Evolutionary conservation across 2,888 invertebrate species (phyloP), one percentile per base, ranked within the genome.

Genomic region (Petrolisthes manimaculis): DNA sequence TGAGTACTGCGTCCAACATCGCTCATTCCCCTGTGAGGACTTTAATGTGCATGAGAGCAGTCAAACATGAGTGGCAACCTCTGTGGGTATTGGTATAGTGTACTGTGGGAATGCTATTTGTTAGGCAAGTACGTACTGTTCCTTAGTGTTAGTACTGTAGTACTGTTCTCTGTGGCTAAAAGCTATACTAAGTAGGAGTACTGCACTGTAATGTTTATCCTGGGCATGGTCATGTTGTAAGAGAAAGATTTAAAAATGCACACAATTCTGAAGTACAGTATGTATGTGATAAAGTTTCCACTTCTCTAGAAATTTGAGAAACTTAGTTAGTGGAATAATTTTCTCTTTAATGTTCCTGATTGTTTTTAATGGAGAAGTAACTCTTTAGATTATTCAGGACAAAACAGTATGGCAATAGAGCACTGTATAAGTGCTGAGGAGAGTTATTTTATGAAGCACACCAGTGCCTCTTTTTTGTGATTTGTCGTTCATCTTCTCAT

Each of bases 111-210:
- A 79, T 79, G 78, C 69, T 85, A 67, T 85, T 67, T 53, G 79
- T 79, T 54, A 85, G 69, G 69, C 69, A 79, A 85, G 69, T 85
- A 79, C 69, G 69, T 85, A 79, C 69, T 85, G 85, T 69, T 85
- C 54, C 69, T n/a, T 79, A 79, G 85, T 85, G 18, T 85, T 79
- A 75, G 78, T 55, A 37, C 54, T 71, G 54, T 37, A 37, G 37
- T 54, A 83, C 83, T 67, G 51, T 84, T 84, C 77, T 84, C 61
- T 78, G 77, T 84, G 79, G 79, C 53, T 67, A 79, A 79, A 55
- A 69, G 78, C 77, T 84, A 51, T 67, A 78, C 77, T 78, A 67
- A 78, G 77, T 84, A 84, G 84, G 84, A 78, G 78, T 78, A 67
- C 67, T 84, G 84, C 84, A 84, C 54, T 82, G 56, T 82, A 51